phyloP scores from a whole-genome alignment of 2,113 vertebrate genomes.

The Dunckerocampus dactyliophorus region DNA sequence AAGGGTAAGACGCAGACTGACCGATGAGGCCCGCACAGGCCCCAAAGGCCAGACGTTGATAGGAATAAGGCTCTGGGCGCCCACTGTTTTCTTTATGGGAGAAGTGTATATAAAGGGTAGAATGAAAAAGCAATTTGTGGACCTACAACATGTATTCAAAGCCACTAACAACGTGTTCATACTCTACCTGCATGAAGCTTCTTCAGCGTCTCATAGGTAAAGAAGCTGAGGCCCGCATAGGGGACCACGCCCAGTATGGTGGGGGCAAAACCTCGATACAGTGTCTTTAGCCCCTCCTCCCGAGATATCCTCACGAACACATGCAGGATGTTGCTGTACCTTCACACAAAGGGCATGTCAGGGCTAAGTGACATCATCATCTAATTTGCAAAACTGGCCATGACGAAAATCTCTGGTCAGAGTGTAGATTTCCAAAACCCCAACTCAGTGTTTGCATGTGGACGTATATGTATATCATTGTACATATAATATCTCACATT shows the following conservation, averaged over 20 bases:
- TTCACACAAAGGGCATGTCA: conserved; percentile 41
- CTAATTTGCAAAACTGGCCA: too few species aligned
- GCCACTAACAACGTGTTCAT: neutral
- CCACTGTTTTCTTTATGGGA: conserved; percentile 80
- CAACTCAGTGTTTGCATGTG: too few species aligned
- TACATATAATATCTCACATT: too few species aligned
- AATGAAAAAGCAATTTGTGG: neutral
- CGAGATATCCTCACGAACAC: conserved; percentile 92
- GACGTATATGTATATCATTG: too few species aligned
- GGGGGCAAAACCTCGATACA: conserved; percentile 89
- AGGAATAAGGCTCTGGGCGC: conserved; percentile 78
- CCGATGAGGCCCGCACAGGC: conserved; percentile 91
- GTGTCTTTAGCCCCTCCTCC: conserved; percentile 87
- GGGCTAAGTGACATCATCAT: too few species aligned
- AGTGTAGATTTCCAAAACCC: too few species aligned
- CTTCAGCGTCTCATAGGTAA: conserved; percentile 93
- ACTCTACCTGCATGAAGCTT: conserved; percentile 84
- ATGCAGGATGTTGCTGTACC: conserved; percentile 95
- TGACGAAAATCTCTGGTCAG: too few species aligned
- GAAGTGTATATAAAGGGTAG: neutral
- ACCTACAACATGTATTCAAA: neutral
- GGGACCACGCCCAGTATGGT: conserved; percentile 92
- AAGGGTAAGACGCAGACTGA: conserved; percentile 92
- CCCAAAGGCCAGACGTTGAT: conserved; percentile 87
- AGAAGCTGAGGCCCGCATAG: conserved; percentile 95